phyloP scores from a whole-genome alignment of 2,113 vertebrate genomes.

The Pterocles orientalis region DNA sequence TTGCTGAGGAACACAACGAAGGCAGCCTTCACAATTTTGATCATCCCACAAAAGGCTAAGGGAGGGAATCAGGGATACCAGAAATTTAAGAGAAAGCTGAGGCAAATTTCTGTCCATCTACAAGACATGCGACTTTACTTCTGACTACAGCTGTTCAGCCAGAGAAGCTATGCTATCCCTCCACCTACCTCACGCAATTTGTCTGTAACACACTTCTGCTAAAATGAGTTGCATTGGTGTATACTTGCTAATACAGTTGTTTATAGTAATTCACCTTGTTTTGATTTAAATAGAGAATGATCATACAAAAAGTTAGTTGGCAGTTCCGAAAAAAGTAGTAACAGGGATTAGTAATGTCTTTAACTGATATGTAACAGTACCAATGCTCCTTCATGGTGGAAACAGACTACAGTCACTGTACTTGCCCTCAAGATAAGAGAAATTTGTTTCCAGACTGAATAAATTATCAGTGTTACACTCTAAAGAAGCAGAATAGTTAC shows the following conservation, averaged over 20 bases:
- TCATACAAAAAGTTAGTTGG: background rate
- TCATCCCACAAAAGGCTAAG: background rate
- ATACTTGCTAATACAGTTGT: background rate
- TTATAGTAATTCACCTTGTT: background rate
- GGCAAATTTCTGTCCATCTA: background rate
- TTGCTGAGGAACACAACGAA: background rate
- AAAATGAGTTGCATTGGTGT: background rate
- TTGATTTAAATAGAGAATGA: background rate
- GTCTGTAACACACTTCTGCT: background rate
- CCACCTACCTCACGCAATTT: background rate
- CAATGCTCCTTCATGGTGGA: background rate
- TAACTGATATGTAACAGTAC: background rate
- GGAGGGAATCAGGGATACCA: background rate
- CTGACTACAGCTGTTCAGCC: background rate
- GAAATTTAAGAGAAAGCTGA: background rate
- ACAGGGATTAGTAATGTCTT: background rate
- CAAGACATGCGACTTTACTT: background rate
- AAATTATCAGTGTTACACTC: background rate
- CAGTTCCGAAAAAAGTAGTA: background rate
- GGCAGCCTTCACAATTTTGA: background rate
- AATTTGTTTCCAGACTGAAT: background rate
- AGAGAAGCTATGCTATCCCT: background rate
- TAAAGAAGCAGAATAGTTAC: background rate
- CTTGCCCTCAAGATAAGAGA: background rate
- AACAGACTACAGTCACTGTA: background rate